A percentile compares a stretch with the other conserved stretches of the same genome.
phyloP scores from a whole-genome alignment of 92 coral and sea anemone genomes.

The Micromussa lordhowensis region DNA sequence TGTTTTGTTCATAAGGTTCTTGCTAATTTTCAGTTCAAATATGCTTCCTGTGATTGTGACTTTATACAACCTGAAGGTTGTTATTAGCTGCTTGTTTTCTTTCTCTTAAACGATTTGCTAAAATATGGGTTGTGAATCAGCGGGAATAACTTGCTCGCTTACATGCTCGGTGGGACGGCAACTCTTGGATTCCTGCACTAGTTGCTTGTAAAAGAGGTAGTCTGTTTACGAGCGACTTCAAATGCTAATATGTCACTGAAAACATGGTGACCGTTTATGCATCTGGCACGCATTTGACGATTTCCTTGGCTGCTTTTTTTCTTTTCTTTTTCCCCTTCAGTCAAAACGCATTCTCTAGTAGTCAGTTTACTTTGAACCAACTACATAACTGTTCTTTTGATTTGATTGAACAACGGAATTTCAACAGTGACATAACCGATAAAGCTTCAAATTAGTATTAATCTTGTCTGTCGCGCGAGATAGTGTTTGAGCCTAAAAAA shows the following conservation, averaged over 20 bases:
- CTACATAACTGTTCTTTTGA: background rate
- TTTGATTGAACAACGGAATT: background rate
- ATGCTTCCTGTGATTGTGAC: background rate
- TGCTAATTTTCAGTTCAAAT: background rate
- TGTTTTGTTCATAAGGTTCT: background rate
- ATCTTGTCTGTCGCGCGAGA: too few relatives aligned
- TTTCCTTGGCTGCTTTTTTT: background rate
- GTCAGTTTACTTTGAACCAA: background rate
- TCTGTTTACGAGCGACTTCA: background rate
- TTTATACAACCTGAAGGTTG: background rate
- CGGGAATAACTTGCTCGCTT: background rate
- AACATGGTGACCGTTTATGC: background rate
- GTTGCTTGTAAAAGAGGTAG: background rate
- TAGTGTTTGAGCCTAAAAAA: too few relatives aligned
- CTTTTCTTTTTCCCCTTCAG: too few relatives aligned
- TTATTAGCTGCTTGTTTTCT: background rate
- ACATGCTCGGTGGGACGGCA: background rate
- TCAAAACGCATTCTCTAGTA: background rate
- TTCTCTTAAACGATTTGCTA: background rate
- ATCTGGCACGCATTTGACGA: background rate
- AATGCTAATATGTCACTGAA: background rate
- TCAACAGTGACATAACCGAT: too few relatives aligned
- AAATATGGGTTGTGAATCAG: background rate
- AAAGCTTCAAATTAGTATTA: too few relatives aligned
- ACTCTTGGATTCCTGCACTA: background rate